phyloP scores from a whole-genome alignment of 2,113 vertebrate genomes.

The Noctilio leporinus region DNA sequence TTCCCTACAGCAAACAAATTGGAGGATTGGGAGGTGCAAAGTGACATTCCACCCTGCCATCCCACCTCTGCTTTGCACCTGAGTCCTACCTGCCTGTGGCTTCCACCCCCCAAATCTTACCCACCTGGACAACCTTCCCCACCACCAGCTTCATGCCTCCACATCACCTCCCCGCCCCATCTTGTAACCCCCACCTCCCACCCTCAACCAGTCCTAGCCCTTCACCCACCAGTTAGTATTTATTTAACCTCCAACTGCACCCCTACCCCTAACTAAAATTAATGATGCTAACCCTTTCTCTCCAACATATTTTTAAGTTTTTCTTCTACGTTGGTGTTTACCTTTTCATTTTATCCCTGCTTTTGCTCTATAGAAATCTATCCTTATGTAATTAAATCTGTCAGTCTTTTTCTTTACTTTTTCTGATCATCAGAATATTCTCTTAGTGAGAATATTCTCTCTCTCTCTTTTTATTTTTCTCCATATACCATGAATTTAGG shows the following conservation, averaged over 20 bases:
- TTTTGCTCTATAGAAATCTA: not conserved
- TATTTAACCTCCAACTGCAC: not conserved
- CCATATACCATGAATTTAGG: not conserved
- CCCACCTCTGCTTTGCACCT: not conserved
- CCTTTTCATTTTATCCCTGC: not conserved
- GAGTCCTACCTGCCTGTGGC: not conserved
- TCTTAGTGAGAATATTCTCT: too few relatives aligned
- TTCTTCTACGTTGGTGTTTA: not conserved
- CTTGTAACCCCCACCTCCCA: not conserved
- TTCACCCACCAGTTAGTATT: not conserved
- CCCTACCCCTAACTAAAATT: not conserved
- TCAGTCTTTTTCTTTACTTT: constrained; percentile 11
- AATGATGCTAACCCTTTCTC: not conserved
- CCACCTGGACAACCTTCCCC: not conserved
- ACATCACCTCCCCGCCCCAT: not conserved
- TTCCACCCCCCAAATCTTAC: not conserved
- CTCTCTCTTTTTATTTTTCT: not conserved
- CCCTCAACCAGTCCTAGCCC: not conserved
- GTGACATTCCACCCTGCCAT: not conserved
- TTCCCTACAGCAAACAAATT: not conserved
- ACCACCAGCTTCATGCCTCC: too few relatives aligned
- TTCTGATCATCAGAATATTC: not conserved
- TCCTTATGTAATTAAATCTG: not conserved
- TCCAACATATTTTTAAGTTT: not conserved
- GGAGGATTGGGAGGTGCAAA: not conserved